phyloP scores from a whole-genome alignment of 1,140 invertebrate genomes.

The Heliothis subflexa region DNA sequence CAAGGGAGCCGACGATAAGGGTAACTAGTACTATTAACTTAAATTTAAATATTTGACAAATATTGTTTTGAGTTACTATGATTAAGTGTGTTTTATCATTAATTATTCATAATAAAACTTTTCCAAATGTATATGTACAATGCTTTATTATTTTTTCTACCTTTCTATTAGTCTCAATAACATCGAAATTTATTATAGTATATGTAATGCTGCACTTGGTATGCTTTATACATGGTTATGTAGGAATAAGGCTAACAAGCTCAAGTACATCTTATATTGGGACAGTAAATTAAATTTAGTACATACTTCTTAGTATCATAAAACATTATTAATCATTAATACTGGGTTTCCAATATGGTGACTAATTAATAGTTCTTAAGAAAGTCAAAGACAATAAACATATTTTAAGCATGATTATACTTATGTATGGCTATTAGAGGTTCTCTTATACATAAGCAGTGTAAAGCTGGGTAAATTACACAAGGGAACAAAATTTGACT shows the following conservation, averaged over 20 bases:
- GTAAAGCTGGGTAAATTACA: not conserved
- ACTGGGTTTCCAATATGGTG: constrained; percentile 22
- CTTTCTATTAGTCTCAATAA: constrained; percentile 45
- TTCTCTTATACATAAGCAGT: not conserved
- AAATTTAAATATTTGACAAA: constrained; percentile 66
- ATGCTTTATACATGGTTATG: constrained; percentile 18
- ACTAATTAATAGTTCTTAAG: constrained; percentile 10
- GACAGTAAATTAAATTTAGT: not conserved
- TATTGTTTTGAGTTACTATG: constrained; percentile 73
- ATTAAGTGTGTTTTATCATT: constrained; percentile 74
- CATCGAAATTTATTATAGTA: not conserved
- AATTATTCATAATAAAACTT: constrained; percentile 77
- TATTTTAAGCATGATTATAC: not conserved
- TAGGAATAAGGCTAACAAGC: constrained; percentile 15
- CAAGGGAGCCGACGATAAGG: constrained; percentile 77
- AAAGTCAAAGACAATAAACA: not conserved
- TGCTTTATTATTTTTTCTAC: constrained; percentile 68
- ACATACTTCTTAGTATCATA: constrained; percentile 7
- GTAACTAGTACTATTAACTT: constrained; percentile 76
- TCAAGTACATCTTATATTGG: not conserved
- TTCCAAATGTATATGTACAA: constrained; percentile 71
- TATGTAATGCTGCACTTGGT: constrained; percentile 12
- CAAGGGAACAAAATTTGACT: too few species aligned
- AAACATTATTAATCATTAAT: constrained; percentile 8
- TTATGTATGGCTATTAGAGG: constrained; percentile 13